A percentile compares a stretch with the other conserved stretches of the same genome.
phyloP scores from a whole-genome alignment of 2,797 vertebrate species.

The Syncerus caffer region DNA sequence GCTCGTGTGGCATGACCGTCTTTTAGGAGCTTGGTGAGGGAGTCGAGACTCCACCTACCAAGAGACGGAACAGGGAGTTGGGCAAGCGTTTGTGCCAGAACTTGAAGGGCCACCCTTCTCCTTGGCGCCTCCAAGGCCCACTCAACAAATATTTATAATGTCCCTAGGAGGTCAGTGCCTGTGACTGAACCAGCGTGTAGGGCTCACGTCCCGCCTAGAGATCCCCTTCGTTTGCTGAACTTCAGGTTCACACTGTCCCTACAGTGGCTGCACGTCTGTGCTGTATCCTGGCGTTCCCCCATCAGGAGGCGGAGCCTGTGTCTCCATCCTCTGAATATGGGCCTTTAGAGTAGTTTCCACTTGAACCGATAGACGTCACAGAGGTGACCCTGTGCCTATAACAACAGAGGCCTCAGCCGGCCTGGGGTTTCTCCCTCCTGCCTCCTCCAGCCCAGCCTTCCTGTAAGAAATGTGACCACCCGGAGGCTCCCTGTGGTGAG shows the following conservation, averaged over 20 bases:
- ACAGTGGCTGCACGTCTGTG: rapidly evolving
- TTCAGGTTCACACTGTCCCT: neutral
- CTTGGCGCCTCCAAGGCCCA: neutral
- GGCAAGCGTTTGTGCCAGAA: neutral
- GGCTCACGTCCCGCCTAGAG: neutral
- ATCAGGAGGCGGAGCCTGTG: neutral
- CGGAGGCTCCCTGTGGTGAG: neutral
- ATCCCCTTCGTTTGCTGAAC: neutral
- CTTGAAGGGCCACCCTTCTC: neutral
- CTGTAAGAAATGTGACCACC: neutral
- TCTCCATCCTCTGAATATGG: neutral
- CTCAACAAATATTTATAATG: neutral
- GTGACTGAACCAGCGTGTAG: neutral
- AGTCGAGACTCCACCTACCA: neutral
- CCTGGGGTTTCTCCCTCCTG: neutral
- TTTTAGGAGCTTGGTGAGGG: neutral
- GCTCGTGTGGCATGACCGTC: rapidly evolving
- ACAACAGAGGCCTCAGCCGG: neutral
- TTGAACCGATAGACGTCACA: neutral
- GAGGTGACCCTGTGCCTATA: neutral
- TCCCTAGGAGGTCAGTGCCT: neutral
- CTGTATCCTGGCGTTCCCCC: neutral
- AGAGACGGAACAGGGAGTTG: neutral
- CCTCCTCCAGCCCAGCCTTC: neutral
- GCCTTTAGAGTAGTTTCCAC: neutral